phyloP scores from a whole-genome alignment of 2,113 vertebrate genomes.

The Barbus barbus region DNA sequence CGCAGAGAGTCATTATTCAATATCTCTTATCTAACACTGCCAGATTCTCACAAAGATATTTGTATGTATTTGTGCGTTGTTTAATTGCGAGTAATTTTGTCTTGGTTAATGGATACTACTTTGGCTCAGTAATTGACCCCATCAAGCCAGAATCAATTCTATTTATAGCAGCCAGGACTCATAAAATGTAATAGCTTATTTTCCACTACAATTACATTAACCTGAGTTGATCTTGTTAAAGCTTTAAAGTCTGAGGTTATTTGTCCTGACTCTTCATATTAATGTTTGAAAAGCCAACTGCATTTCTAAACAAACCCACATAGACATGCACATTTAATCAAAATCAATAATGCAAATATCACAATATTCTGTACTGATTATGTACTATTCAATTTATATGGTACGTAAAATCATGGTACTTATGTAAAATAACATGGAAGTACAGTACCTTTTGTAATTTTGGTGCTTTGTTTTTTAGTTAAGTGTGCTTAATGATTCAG shows the following conservation, averaged over 20 bases:
- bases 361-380: not conserved
- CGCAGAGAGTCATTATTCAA: not conserved
- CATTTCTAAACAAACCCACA: not conserved
- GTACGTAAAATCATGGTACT: not conserved
- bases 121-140: conserved; percentile 4
- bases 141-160: conserved; percentile 4
- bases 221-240: not conserved
- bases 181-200: conserved; percentile 1
- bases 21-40: conserved; percentile 18
- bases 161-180: not conserved
- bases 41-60: conserved; percentile 1
- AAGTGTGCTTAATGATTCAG: not conserved
- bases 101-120: not conserved
- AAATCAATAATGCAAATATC: not conserved
- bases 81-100: not conserved
- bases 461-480: not conserved
- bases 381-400: not conserved
- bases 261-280: conserved; percentile 12
- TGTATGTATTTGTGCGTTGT: not conserved
- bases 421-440: not conserved
- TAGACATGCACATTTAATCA: not conserved
- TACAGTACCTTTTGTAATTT: not conserved
- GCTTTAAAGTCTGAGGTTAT: not conserved
- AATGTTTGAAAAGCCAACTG: not conserved
- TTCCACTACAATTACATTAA: not conserved